A percentile compares a stretch with the other conserved stretches of the same genome.
phyloP scores from a whole-genome alignment of 1,140 invertebrate species.

The Drosophila obscura region DNA sequence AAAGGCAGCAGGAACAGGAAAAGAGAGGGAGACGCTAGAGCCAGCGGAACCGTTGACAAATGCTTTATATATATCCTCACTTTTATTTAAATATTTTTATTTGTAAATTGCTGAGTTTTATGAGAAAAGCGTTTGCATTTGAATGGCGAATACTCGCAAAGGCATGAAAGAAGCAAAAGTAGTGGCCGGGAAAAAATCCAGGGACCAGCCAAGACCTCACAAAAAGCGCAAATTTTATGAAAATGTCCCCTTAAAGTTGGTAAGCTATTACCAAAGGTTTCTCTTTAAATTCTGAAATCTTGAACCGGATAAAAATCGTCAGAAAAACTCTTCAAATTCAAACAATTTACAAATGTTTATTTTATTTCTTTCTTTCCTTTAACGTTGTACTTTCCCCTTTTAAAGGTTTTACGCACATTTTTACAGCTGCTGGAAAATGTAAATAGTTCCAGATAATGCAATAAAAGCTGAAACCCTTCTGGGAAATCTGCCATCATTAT shows the following conservation, averaged over 20 bases:
- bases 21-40: not conserved
- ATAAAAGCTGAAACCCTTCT: constrained; percentile 15
- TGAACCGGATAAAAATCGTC: constrained; percentile 14
- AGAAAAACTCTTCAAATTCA: not conserved
- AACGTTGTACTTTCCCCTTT: too few relatives aligned
- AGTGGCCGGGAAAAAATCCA: not conserved
- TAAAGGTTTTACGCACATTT: too few relatives aligned
- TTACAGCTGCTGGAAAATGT: not conserved
- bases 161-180: constrained; percentile 52
- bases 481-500: constrained; percentile 33
- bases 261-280: constrained; percentile 28
- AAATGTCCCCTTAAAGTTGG: too few relatives aligned
- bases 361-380: not conserved
- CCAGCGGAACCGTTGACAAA: constrained; percentile 60
- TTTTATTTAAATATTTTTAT: constrained; percentile 67
- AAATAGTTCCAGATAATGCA: constrained; percentile 15
- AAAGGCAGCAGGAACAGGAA: constrained; percentile 43
- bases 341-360: not conserved
- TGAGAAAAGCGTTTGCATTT: constrained; percentile 69
- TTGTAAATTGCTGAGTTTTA: constrained; percentile 61
- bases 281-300: constrained; percentile 4
- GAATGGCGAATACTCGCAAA: constrained; percentile 56
- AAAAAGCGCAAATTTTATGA: constrained; percentile 50
- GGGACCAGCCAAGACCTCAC: constrained; percentile 12
- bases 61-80: constrained; percentile 59